phyloP scores from a whole-genome alignment of 2,888 invertebrate species.

The Cephus runcator region DNA sequence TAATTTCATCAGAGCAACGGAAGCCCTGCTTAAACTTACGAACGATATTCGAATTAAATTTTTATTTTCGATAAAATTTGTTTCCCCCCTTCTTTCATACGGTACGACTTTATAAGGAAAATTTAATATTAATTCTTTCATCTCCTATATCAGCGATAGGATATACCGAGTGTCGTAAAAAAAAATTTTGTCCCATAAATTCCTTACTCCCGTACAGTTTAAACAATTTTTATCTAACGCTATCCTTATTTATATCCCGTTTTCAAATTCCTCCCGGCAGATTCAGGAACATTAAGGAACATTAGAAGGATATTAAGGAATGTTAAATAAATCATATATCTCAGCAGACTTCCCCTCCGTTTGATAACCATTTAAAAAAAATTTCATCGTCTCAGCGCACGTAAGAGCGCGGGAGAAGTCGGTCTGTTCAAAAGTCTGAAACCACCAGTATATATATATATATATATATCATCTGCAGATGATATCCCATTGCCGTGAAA shows the following conservation, averaged over 20 bases:
- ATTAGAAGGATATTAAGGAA: neutral
- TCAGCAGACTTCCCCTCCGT: constrained; percentile 5
- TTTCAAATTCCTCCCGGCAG: neutral
- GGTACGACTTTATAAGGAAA: too few species aligned
- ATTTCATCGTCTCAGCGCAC: constrained; percentile 32
- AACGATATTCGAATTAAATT: too few species aligned
- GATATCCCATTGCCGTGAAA: constrained; percentile 49
- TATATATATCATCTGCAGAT: constrained; percentile 57
- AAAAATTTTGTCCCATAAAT: neutral
- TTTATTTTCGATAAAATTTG: too few species aligned
- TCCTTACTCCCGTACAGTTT: neutral
- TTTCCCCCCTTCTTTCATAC: too few species aligned
- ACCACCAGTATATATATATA: constrained; percentile 46
- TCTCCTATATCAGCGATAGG: too few species aligned
- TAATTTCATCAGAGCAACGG: too few species aligned
- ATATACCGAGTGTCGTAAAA: too few species aligned
- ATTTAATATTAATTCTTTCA: too few species aligned
- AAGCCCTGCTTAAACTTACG: too few species aligned
- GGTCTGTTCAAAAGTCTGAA: constrained; percentile 32
- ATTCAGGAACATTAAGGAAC: neutral
- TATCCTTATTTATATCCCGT: neutral
- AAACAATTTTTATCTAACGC: neutral
- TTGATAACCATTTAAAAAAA: constrained; percentile 46
- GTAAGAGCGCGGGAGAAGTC: constrained; percentile 8
- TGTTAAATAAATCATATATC: neutral